These are phyloP conservation scores for Uria aalge DNA, from an alignment of 2,113 vertebrate genomes.

Conservation along the genomic window DNA sequence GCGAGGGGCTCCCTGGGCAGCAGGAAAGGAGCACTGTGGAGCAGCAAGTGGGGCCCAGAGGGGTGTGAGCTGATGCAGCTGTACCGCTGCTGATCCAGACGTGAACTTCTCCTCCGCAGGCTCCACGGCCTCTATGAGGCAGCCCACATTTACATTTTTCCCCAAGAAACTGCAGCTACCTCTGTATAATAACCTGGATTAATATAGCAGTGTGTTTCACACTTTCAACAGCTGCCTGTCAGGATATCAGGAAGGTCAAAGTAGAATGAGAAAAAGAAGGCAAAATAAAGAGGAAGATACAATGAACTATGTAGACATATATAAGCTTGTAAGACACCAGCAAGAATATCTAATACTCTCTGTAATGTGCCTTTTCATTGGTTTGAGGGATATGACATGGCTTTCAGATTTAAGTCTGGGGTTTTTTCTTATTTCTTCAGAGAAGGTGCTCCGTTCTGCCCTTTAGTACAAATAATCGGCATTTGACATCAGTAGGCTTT, in stretches of 20 bases:
- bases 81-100: constrained; percentile 20
- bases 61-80: constrained; percentile 59
- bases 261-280: not conserved
- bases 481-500: not conserved
- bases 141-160: not conserved
- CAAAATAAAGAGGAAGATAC: not conserved
- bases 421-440: not conserved
- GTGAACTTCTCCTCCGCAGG: not conserved
- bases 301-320: not conserved
- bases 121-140: not conserved
- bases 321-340: not conserved
- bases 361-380: not conserved
- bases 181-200: not conserved
- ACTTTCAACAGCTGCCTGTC: not conserved
- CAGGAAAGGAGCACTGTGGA: not conserved
- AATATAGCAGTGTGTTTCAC: not conserved
- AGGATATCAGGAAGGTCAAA: not conserved
- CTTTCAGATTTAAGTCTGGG: not conserved
- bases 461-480: not conserved
- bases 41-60: constrained; percentile 31
- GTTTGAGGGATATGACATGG: not conserved
- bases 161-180: not conserved
- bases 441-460: fast-evolving
- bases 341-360: not conserved
- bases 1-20: not conserved